Percentiles rank a stretch among this genome's conserved stretches.
phyloP scores from a whole-genome alignment of 1,140 invertebrate genomes.

The Anoplolepis gracilipes region DNA sequence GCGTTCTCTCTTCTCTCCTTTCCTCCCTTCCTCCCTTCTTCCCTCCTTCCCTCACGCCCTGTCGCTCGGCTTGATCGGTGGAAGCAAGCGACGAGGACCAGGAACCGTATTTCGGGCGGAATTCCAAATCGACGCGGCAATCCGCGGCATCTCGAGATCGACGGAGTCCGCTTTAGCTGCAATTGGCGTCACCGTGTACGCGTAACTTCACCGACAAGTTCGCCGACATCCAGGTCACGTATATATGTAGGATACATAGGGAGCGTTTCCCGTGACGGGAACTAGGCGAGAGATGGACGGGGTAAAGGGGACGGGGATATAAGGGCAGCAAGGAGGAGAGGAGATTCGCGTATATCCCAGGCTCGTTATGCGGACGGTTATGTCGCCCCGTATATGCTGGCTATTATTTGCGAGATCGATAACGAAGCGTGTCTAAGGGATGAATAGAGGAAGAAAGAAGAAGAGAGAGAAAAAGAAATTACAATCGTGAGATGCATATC shows the following conservation, averaged over 20 bases:
- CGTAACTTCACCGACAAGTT: conserved; percentile 58
- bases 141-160: conserved; percentile 60
- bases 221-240: conserved; percentile 55
- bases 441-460: neutral
- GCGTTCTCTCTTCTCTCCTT: neutral
- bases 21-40: neutral
- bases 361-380: conserved; percentile 71
- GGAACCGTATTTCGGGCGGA: conserved; percentile 58
- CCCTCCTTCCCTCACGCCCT: neutral
- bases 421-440: conserved; percentile 52
- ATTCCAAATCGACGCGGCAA: conserved; percentile 60
- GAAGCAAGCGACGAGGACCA: neutral
- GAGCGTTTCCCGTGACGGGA: conserved; percentile 1
- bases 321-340: conserved; percentile 26
- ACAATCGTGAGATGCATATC: conserved; percentile 44
- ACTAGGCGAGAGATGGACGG: neutral
- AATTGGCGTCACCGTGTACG: conserved; percentile 60
- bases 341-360: conserved; percentile 54
- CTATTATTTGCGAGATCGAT: conserved; percentile 76
- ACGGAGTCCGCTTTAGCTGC: conserved; percentile 50
- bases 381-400: conserved; percentile 63
- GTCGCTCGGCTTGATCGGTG: neutral
- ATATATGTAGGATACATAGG: conserved; percentile 41
- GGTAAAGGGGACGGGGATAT: neutral
- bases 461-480: conserved; percentile 1